These are phyloP conservation scores for Helicoverpa armigera DNA, from an alignment of 1,140 invertebrate species.

Conservation along the genomic window DNA sequence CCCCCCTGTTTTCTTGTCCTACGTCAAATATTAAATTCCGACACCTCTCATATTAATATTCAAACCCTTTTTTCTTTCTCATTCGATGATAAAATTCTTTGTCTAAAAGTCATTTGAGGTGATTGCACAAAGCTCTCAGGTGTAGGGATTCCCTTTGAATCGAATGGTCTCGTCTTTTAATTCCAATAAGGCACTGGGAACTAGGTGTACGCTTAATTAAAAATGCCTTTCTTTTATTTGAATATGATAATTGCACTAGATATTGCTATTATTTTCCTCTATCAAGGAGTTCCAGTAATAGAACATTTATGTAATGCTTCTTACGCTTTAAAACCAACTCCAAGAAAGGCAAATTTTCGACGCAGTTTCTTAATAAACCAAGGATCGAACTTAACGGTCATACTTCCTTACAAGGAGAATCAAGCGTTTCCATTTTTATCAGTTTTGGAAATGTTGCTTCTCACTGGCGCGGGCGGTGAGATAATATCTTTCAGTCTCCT, in stretches of 20 bases:
- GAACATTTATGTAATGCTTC: neutral
- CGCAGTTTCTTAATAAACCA: neutral
- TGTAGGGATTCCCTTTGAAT: conserved; percentile 43
- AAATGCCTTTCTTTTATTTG: neutral
- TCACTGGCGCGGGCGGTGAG: neutral
- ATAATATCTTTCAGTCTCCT: conserved; percentile 24
- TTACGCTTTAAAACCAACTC: neutral
- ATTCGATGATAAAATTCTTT: conserved; percentile 59
- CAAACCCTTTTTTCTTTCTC: conserved; percentile 59
- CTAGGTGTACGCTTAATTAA: conserved; percentile 32
- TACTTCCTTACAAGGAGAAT: conserved; percentile 6
- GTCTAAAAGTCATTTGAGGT: conserved; percentile 65
- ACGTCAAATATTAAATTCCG: conserved; percentile 78
- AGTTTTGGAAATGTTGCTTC: conserved; percentile 14
- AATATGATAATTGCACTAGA: neutral
- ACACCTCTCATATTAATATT: conserved; percentile 73
- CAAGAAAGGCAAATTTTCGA: neutral
- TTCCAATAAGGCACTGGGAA: conserved; percentile 13
- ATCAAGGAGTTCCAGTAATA: neutral
- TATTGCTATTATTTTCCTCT: conserved; percentile 15
- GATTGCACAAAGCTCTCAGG: conserved; percentile 64
- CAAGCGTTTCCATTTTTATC: conserved; percentile 20
- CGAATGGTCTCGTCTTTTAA: conserved; percentile 30
- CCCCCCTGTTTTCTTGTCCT: conserved; percentile 66
- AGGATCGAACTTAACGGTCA: neutral